These are phyloP conservation scores for Hipparchia sbordonii DNA, from an alignment of 2,888 invertebrate species.

Conservation along the genomic window DNA sequence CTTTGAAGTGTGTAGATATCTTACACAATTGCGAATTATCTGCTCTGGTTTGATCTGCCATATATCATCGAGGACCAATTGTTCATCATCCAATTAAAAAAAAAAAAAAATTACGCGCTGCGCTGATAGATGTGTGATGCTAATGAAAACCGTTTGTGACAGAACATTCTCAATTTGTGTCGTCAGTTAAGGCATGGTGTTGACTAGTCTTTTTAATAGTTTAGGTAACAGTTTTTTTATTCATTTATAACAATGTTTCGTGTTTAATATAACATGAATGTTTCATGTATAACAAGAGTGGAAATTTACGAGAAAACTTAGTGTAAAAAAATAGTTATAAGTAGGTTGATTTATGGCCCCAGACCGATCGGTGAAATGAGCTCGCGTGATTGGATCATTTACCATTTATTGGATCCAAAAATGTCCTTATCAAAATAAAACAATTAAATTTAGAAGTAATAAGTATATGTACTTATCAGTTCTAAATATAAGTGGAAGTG, in stretches of 20 bases:
- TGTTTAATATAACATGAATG: no score
- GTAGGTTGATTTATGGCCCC: constrained; percentile 52
- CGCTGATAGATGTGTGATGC: background rate
- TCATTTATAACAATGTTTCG: background rate
- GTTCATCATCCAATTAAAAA: no score
- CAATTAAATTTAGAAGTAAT: no score
- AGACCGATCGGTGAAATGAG: background rate
- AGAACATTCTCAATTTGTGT: background rate
- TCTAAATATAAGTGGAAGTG: no score
- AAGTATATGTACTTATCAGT: no score
- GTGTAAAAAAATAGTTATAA: constrained; percentile 62
- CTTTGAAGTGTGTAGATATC: no score
- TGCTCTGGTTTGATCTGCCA: no score
- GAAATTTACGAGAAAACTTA: constrained; percentile 22
- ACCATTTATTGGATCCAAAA: background rate
- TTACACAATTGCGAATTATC: no score
- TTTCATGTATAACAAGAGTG: constrained; percentile 6
- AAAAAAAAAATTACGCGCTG: no score
- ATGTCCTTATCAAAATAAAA: no score
- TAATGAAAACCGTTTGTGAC: background rate
- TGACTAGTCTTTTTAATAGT: constrained; percentile 23
- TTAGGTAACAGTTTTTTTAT: constrained; percentile 12
- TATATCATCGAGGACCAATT: no score
- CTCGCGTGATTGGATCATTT: background rate
- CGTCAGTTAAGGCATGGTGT: background rate